These are phyloP conservation scores for Hoplias malabaricus DNA, from an alignment of 2,113 vertebrate genomes.

Conservation along the genomic window DNA sequence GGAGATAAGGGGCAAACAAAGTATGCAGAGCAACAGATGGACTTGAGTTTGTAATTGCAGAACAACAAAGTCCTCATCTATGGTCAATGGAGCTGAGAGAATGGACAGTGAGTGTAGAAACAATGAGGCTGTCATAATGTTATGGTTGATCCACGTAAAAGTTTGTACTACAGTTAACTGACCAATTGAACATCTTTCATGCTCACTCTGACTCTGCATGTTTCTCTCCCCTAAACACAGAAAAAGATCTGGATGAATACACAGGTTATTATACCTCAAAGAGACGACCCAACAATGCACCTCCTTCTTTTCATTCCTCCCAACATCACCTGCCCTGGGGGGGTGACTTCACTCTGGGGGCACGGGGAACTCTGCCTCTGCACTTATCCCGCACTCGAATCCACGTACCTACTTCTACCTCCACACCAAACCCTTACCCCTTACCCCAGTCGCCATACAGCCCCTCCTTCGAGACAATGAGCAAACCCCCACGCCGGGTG, in stretches of 20 bases:
- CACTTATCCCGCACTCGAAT: slow-evolving; percentile 73
- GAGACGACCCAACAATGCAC: slow-evolving; percentile 71
- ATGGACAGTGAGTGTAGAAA: too few species aligned
- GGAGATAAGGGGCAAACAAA: too few species aligned
- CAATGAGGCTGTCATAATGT: too few species aligned
- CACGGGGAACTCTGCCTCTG: slow-evolving; percentile 81
- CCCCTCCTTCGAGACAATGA: slow-evolving; percentile 50
- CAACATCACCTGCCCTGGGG: slow-evolving; percentile 76
- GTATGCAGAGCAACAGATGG: too few species aligned
- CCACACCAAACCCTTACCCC: slow-evolving; percentile 78
- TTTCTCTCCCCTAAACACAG: slow-evolving; percentile 55
- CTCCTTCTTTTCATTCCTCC: slow-evolving; percentile 76
- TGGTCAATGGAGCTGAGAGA: too few species aligned
- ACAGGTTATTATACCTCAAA: slow-evolving; percentile 81
- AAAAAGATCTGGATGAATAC: slow-evolving; percentile 89
- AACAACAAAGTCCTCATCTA: too few species aligned
- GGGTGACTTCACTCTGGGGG: slow-evolving; percentile 69
- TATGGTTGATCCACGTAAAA: too few species aligned
- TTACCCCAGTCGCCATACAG: slow-evolving; percentile 65
- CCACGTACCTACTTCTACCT: slow-evolving; percentile 64
- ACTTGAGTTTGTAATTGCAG: too few species aligned
- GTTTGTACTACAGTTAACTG: not conserved
- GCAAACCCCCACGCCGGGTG: slow-evolving; percentile 74
- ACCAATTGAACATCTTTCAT: not conserved
- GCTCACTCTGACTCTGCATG: not conserved